Evolutionary conservation across 2,888 invertebrate genomes (phyloP).

Genomic region (Gymnocheta viridis): DNA sequence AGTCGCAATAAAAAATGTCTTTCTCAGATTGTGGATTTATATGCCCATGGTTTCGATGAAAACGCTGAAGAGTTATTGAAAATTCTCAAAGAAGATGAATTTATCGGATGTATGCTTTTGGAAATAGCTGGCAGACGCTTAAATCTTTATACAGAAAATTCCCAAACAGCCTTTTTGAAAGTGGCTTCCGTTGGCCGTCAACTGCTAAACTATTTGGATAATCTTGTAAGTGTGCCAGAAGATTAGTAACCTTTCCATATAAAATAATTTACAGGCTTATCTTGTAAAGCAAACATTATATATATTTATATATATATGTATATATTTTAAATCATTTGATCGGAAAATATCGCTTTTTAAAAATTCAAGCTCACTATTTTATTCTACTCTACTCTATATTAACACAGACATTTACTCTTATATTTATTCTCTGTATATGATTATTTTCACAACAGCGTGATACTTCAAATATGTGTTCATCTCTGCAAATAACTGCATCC

Average conservation of each 20-base stretch:
- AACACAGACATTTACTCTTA: not conserved
- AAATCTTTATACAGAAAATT: constrained; percentile 85
- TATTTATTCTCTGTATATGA: not conserved
- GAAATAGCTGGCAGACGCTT: constrained; percentile 92
- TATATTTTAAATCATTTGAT: not conserved
- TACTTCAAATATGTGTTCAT: constrained; percentile 63
- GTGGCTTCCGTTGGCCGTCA: constrained; percentile 90
- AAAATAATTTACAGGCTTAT: not conserved
- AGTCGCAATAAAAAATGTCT: not conserved
- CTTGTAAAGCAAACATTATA: not conserved
- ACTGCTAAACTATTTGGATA: constrained; percentile 89
- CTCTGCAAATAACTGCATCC: constrained; percentile 76
- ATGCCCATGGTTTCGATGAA: constrained; percentile 85
- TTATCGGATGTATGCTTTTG: constrained; percentile 87
- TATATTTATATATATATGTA: too few species aligned
- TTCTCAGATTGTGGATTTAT: constrained; percentile 85
- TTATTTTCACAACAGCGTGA: constrained; percentile 61
- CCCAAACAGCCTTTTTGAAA: constrained; percentile 85
- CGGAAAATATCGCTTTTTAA: not conserved
- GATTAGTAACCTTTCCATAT: constrained; percentile 73
- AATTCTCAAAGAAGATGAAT: constrained; percentile 87
- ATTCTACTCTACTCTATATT: not conserved
- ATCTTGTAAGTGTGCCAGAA: constrained; percentile 83
- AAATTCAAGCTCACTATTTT: not conserved
- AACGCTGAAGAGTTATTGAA: constrained; percentile 85